Conservation (phyloP, 2,113 vertebrate species). For the Nesoenas mayeri region DNA sequence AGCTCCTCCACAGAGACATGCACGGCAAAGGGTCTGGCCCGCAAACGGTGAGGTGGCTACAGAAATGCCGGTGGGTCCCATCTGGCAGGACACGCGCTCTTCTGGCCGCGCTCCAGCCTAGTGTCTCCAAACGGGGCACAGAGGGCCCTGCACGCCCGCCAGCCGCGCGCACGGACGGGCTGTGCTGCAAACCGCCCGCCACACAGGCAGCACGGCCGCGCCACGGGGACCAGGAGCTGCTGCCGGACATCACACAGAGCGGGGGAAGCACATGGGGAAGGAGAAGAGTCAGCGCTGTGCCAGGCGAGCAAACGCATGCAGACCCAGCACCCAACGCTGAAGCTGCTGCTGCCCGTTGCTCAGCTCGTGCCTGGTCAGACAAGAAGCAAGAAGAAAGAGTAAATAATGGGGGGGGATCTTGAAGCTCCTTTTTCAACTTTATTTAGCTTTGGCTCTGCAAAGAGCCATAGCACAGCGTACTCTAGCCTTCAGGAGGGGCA, state of each 20-base stretch:
- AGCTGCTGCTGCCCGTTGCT: conserved; percentile 6
- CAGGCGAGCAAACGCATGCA: neutral
- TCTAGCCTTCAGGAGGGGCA: conserved; percentile 13
- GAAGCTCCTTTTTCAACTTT: conserved; percentile 57
- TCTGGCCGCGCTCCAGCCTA: neutral
- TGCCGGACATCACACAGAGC: neutral
- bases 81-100: neutral
- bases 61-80: neutral
- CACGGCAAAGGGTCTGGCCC: neutral
- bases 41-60: neutral
- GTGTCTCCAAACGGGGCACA: neutral
- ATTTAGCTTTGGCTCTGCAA: conserved; percentile 41
- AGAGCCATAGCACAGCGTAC: neutral
- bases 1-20: neutral
- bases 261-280: neutral
- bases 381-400: conserved; percentile 51
- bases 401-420: conserved; percentile 26
- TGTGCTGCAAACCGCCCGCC: neutral
- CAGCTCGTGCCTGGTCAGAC: neutral
- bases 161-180: fast-evolving
- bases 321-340: neutral
- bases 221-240: neutral
- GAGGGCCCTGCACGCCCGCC: fast-evolving
- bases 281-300: neutral
- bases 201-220: neutral